phyloP scores from a whole-genome alignment of 2,113 vertebrate genomes.

The Triplophysa siluroides region DNA sequence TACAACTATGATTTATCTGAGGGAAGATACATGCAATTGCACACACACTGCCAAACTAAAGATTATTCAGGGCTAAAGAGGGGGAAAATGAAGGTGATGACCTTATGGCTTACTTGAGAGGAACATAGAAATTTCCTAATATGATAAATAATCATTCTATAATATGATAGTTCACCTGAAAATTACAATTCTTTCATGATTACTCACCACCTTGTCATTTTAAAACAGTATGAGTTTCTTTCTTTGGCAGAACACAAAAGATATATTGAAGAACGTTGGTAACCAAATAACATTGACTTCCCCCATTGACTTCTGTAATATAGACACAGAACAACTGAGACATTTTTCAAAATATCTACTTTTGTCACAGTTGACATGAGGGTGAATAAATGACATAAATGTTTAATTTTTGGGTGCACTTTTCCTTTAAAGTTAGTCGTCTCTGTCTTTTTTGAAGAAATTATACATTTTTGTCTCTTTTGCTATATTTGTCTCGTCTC shows the following conservation, averaged over 20 bases:
- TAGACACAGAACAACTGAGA: no score
- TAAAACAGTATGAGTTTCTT: no score
- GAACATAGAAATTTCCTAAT: background rate
- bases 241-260: no score
- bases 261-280: no score
- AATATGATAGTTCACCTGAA: background rate
- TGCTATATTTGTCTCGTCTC: background rate
- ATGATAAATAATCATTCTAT: background rate
- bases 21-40: background rate
- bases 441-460: background rate
- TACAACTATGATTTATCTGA: slow-evolving; percentile 33
- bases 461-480: background rate
- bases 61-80: background rate
- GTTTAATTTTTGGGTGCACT: no score
- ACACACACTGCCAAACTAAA: background rate
- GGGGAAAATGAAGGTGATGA: slow-evolving; percentile 17
- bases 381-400: no score
- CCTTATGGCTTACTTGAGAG: background rate
- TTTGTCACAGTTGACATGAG: no score
- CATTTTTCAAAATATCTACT: no score
- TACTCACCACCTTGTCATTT: no score
- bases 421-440: background rate
- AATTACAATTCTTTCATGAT: no score
- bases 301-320: no score
- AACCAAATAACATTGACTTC: no score